Evolutionary conservation across 2,797 vertebrate genomes (phyloP).

Genomic region (Toxotes lorentzi): DNA sequence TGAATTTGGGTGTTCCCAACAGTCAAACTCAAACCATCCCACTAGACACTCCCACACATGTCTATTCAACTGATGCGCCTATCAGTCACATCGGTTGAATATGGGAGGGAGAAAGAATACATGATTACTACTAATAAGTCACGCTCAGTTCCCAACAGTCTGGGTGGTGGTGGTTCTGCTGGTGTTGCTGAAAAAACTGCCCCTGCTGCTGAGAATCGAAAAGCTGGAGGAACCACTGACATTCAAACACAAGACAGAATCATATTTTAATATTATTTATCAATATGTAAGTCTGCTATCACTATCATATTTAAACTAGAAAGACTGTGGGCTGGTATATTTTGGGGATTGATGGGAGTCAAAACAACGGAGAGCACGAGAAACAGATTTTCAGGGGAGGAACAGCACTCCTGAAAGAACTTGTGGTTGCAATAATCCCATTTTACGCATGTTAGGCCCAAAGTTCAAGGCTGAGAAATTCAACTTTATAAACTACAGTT

Average conservation of each 20-base stretch:
- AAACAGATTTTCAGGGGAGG: too few relatives aligned
- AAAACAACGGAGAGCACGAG: too few relatives aligned
- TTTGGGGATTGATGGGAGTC: too few relatives aligned
- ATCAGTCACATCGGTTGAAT: not conserved
- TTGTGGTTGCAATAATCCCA: not conserved
- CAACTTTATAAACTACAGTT: not conserved
- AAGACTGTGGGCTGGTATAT: too few relatives aligned
- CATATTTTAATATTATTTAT: not conserved
- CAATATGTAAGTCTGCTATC: too few relatives aligned
- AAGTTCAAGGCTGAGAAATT: not conserved
- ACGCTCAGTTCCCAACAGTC: fast-evolving
- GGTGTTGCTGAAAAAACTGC: not conserved
- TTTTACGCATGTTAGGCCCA: too few relatives aligned
- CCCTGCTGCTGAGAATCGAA: not conserved
- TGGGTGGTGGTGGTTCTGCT: conserved; percentile 23
- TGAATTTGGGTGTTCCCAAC: not conserved
- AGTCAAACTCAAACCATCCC: too few relatives aligned
- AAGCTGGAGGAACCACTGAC: not conserved
- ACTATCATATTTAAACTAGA: too few relatives aligned
- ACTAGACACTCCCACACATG: too few relatives aligned
- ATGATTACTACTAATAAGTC: not conserved
- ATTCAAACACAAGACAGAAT: not conserved
- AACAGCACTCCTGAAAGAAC: too few relatives aligned
- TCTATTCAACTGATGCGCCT: too few relatives aligned
- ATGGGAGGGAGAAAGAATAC: not conserved